Evolutionary conservation across 2,113 vertebrate genomes (phyloP), one percentile per base, ranked within the genome.

Genomic region (Pica pica): DNA sequence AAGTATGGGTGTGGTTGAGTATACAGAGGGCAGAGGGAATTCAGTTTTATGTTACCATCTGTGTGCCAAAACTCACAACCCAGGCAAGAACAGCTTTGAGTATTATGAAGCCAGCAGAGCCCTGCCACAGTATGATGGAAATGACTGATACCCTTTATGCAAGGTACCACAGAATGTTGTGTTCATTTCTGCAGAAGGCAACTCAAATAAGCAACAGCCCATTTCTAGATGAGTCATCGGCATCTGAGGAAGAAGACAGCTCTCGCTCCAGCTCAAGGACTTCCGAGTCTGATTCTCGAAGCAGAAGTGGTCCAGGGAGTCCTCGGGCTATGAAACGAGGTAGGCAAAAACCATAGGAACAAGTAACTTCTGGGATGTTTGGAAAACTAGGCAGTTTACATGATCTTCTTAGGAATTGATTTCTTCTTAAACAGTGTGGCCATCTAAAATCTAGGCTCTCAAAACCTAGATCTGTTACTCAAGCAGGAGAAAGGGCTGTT

Each of bases 261-360:
- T 99, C 99, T 67, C 73, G 96, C 44, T 98, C 98, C 90, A 98
- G 98, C 97, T 99, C 98, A 8, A 98, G 97, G 90, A 98, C 98
- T 16, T 99, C 99, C 0, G 98, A 98, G 93, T 98, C 99, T 16
- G 98, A 98, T 74, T 98, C 98, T 37, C 98, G 97, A 59, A 98
- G 98, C 91, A 98, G 98, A 95, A 98, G 98, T 95, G 98, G 98
- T 42, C 98, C 98, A 0, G 98, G 98, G 83, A 99, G 99, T 89
- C 99, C 99, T 15, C 98, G 98, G 42, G 99, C 98, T 41, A 96
- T 99, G 94, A 99, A 99, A 97, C 98, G 99, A 98, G 99, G 99
- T 99, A 90, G 77, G 94, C 89, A 57, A 55, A 73, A 87, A 22
- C n/a, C 2, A 0, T 31, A 69, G 77, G 17, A 90, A 67, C 3